A percentile compares a stretch with the other conserved stretches of the same genome.
phyloP scores from a whole-genome alignment of 2,888 invertebrate species.

The Drosophila demipolita region DNA sequence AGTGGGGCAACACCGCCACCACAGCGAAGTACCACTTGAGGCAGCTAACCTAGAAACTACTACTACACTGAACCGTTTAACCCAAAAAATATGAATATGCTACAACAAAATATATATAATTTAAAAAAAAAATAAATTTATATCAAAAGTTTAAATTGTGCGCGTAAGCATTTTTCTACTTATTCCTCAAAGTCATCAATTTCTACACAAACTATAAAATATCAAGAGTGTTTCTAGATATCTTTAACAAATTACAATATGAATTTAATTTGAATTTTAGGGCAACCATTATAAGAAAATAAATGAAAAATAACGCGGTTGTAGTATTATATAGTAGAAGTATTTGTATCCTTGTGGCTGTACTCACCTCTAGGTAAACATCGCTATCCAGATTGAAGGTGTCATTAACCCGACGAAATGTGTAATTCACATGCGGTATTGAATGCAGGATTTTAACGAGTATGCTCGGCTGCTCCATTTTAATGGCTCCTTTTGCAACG shows the following conservation, averaged over 20 bases:
- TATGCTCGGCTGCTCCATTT: slow-evolving; percentile 91
- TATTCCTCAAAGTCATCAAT: not conserved
- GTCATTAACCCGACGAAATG: slow-evolving; percentile 94
- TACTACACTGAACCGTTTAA: slow-evolving; percentile 18
- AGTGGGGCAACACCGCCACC: slow-evolving; percentile 36
- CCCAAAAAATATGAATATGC: not conserved
- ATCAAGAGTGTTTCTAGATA: not conserved
- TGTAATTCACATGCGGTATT: slow-evolving; percentile 96
- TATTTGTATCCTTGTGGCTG: slow-evolving; percentile 13
- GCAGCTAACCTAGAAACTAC: slow-evolving; percentile 32
- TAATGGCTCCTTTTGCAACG: slow-evolving; percentile 53
- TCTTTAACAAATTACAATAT: not conserved
- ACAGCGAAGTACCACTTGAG: slow-evolving; percentile 33
- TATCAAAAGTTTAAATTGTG: not conserved
- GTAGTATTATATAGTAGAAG: not conserved
- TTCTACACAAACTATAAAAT: not conserved
- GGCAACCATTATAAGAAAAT: not conserved
- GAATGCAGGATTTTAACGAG: slow-evolving; percentile 94
- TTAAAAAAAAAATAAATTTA: not conserved
- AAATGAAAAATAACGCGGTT: not conserved
- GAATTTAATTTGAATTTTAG: not conserved
- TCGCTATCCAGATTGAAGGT: slow-evolving; percentile 96
- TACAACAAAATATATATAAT: not conserved
- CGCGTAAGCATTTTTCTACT: not conserved
- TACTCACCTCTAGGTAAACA: slow-evolving; percentile 94